These are phyloP conservation scores for Athetis lepigone DNA, from an alignment of 2,888 invertebrate species.

Conservation along the genomic window DNA sequence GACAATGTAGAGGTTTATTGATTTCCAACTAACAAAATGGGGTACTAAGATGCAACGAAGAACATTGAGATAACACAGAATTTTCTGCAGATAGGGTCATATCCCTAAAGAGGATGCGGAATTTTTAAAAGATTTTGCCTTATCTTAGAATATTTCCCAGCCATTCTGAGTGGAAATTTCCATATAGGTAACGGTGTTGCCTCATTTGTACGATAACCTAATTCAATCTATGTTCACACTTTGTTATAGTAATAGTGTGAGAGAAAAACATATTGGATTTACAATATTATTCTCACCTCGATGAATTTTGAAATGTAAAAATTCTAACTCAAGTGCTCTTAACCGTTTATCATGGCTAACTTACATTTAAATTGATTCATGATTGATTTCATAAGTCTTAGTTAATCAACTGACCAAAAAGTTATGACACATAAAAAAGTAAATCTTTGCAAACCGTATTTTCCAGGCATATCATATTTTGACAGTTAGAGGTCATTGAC, in stretches of 20 bases:
- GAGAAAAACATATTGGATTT: too few species aligned
- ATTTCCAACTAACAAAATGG: constrained; percentile 21
- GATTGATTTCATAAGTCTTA: too few species aligned
- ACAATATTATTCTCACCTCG: too few species aligned
- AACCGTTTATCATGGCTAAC: too few species aligned
- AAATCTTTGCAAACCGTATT: too few species aligned
- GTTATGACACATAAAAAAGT: too few species aligned
- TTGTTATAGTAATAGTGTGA: constrained; percentile 9
- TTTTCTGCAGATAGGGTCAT: constrained; percentile 24
- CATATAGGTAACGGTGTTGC: constrained; percentile 9
- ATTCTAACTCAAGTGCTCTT: too few species aligned
- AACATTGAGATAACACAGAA: constrained; percentile 23
- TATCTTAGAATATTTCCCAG: constrained; percentile 31
- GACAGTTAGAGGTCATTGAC: too few species aligned
- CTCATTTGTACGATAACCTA: constrained; percentile 30
- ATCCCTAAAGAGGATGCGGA: constrained; percentile 19
- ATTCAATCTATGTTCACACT: constrained; percentile 37
- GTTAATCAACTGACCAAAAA: too few species aligned
- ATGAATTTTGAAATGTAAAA: too few species aligned
- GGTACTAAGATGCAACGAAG: constrained; percentile 19
- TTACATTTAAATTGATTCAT: too few species aligned
- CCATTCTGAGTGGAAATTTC: constrained; percentile 9
- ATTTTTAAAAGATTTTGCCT: constrained; percentile 28
- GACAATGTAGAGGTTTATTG: not conserved
- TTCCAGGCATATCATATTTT: too few species aligned